These are phyloP conservation scores for Habroteleia sp. DNA, from an alignment of 2,888 invertebrate genomes.

Conservation along the genomic window DNA sequence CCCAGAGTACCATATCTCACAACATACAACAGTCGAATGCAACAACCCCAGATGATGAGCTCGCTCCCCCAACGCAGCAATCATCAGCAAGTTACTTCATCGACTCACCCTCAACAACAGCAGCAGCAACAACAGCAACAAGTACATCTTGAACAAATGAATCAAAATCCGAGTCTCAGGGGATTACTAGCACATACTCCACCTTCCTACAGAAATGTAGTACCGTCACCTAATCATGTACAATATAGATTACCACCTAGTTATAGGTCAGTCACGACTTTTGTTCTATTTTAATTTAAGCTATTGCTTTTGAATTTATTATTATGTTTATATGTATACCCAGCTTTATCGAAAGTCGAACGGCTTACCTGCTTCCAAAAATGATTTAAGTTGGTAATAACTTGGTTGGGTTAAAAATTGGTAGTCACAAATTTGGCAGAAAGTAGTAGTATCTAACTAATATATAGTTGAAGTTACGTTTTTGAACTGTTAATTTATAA, in stretches of 20 bases:
- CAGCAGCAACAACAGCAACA: conserved; percentile 76
- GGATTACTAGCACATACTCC: conserved; percentile 76
- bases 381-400: too few relatives aligned
- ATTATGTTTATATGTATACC: too few relatives aligned
- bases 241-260: conserved; percentile 74
- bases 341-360: too few relatives aligned
- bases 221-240: conserved; percentile 72
- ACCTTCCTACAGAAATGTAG: conserved; percentile 71
- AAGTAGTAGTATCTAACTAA: too few relatives aligned
- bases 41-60: conserved; percentile 71
- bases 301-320: too few relatives aligned
- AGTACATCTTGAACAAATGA: conserved; percentile 74
- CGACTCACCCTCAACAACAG: conserved; percentile 84
- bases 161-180: conserved; percentile 75
- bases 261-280: too few relatives aligned
- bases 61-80: conserved; percentile 75
- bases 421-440: too few relatives aligned
- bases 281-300: too few relatives aligned
- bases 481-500: too few relatives aligned
- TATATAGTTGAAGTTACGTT: too few relatives aligned
- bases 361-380: too few relatives aligned
- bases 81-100: conserved; percentile 82
- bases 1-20: conserved; percentile 72
- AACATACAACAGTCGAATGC: conserved; percentile 77
- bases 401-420: too few relatives aligned